A percentile compares a stretch with the other conserved stretches of the same genome.
These are phyloP conservation scores for Lasioglossum oenotherae DNA, from an alignment of 2,888 invertebrate species.

Conservation along the genomic window DNA sequence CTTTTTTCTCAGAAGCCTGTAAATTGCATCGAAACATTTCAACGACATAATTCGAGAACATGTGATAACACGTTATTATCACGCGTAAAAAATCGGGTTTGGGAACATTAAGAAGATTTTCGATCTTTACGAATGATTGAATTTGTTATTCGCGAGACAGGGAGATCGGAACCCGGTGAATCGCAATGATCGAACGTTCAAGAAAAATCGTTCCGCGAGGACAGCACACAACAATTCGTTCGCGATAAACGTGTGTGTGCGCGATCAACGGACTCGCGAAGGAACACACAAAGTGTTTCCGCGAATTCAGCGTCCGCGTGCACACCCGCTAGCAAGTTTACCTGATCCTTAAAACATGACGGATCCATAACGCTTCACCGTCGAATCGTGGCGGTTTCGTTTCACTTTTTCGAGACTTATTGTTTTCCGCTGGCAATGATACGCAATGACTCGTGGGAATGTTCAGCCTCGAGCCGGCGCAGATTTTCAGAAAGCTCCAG, in stretches of 20 bases:
- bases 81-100: neutral
- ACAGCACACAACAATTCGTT: constrained; percentile 14
- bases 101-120: neutral
- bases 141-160: neutral
- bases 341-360: constrained; percentile 60
- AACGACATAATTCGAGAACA: neutral
- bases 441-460: constrained; percentile 62
- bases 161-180: too few relatives aligned
- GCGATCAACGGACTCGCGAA: constrained; percentile 10
- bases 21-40: constrained; percentile 65
- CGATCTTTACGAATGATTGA: neutral
- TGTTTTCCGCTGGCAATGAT: constrained; percentile 40
- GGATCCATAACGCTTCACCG: constrained; percentile 65
- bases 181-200: neutral
- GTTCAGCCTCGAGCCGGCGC: constrained; percentile 62
- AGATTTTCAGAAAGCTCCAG: constrained; percentile 74
- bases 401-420: constrained; percentile 36
- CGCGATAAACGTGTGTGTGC: constrained; percentile 28
- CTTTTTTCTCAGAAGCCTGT: constrained; percentile 93
- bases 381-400: constrained; percentile 20
- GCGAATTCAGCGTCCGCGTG: constrained; percentile 2
- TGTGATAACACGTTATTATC: neutral
- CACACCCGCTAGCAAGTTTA: constrained; percentile 35
- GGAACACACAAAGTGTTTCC: constrained; percentile 35
- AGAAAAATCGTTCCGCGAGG: neutral